These are phyloP conservation scores for Megathymus violae DNA, from an alignment of 1,140 invertebrate species.

Conservation along the genomic window DNA sequence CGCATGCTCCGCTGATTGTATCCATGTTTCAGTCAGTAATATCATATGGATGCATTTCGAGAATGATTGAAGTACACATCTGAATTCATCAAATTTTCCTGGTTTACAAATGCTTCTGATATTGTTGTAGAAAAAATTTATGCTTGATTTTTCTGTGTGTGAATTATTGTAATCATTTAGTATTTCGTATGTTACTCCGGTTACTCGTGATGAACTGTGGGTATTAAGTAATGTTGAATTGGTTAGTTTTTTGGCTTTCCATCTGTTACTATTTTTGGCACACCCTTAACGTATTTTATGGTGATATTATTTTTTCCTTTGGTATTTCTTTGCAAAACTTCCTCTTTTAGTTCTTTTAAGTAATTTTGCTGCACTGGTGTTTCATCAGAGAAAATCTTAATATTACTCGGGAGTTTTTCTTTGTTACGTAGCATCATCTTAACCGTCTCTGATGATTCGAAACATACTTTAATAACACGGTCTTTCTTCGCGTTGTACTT, in stretches of 20 bases:
- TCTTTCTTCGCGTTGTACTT: constrained; percentile 40
- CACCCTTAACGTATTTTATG: constrained; percentile 29
- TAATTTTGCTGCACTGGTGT: constrained; percentile 36
- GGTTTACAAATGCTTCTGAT: constrained; percentile 26
- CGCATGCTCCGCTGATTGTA: neutral
- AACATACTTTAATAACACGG: constrained; percentile 37
- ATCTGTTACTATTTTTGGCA: constrained; percentile 31
- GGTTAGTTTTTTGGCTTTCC: neutral
- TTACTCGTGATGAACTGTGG: no score
- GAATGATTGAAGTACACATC: neutral
- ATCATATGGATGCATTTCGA: constrained; percentile 1
- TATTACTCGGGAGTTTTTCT: constrained; percentile 32
- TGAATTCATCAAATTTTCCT: constrained; percentile 29
- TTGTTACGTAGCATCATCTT: constrained; percentile 37
- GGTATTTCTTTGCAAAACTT: constrained; percentile 25
- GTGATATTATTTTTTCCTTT: constrained; percentile 27
- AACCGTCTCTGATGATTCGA: constrained; percentile 9
- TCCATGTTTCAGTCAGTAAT: constrained; percentile 8
- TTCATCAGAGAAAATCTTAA: constrained; percentile 43
- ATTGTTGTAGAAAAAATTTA: constrained; percentile 38
- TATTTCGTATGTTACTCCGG: constrained; percentile 28
- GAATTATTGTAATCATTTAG: neutral
- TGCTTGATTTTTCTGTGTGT: constrained; percentile 6
- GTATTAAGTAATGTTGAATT: no score
- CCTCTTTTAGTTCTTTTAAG: constrained; percentile 24